Percentiles rank a stretch among this genome's conserved stretches.
phyloP scores from a whole-genome alignment of 2,113 vertebrate genomes.

The Spermophilus dauricus region DNA sequence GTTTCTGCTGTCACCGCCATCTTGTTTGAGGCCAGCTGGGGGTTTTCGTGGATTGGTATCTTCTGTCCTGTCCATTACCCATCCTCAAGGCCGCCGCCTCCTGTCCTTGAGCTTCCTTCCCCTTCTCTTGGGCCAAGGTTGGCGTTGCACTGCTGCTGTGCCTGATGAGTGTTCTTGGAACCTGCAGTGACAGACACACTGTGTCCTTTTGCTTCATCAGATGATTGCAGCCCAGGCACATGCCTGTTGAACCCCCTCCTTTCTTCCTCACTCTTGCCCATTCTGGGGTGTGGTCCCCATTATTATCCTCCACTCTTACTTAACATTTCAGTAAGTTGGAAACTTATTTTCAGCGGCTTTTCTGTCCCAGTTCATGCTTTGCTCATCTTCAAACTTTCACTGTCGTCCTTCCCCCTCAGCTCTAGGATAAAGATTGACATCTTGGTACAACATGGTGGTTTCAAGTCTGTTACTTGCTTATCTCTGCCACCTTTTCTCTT shows the following conservation, averaged over 20 bases:
- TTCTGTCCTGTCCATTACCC: background rate
- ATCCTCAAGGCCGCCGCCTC: background rate
- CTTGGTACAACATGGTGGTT: background rate
- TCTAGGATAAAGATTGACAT: background rate
- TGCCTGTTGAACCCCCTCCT: background rate
- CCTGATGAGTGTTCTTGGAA: background rate
- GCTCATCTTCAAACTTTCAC: background rate
- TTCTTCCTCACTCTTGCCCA: background rate
- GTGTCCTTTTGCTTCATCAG: background rate
- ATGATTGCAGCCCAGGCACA: accelerated
- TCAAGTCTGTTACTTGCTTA: background rate
- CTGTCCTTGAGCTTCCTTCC: background rate
- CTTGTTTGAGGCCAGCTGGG: background rate
- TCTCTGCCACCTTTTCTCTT: background rate
- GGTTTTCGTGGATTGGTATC: background rate
- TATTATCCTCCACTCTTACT: background rate
- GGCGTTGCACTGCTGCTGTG: background rate
- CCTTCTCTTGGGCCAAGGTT: background rate
- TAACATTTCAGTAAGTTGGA: background rate
- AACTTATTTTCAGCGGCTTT: background rate
- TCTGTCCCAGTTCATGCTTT: background rate
- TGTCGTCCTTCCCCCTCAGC: background rate
- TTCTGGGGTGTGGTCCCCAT: background rate
- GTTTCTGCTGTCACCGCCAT: background rate
- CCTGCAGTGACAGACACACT: background rate